These are phyloP conservation scores for Coptodon rendalli DNA, from an alignment of 2,113 vertebrate genomes.

Conservation along the genomic window DNA sequence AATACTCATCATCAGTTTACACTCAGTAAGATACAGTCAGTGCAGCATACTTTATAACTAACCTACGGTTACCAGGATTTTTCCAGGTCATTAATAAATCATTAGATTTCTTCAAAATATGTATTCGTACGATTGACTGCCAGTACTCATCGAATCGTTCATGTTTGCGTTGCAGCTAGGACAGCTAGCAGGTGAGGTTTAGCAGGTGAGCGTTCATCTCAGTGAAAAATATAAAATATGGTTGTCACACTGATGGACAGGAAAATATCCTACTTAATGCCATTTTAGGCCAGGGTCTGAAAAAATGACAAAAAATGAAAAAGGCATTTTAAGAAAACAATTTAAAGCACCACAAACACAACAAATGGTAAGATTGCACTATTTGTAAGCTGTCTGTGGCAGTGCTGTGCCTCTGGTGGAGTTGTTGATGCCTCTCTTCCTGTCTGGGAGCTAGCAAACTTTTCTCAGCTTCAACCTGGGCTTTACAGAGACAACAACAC, in stretches of 20 bases:
- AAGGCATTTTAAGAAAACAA: background rate
- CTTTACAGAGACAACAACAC: background rate
- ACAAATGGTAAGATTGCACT: background rate
- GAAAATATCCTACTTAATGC: background rate
- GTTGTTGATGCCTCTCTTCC: background rate
- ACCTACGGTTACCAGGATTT: background rate
- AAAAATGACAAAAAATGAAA: background rate
- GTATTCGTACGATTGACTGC: background rate
- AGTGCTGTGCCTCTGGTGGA: background rate
- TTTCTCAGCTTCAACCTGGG: background rate
- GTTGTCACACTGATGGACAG: background rate
- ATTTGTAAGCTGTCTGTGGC: background rate
- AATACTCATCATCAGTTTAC: background rate
- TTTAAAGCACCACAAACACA: background rate
- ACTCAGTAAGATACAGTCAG: accelerated
- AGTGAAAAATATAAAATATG: background rate
- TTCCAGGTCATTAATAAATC: background rate
- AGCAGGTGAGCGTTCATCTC: background rate
- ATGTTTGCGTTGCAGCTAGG: background rate
- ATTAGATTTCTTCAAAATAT: background rate
- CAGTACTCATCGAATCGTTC: background rate
- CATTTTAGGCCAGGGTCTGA: background rate
- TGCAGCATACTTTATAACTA: background rate
- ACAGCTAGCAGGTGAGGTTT: background rate
- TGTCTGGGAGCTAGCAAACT: background rate